Percentiles rank a stretch among this genome's conserved stretches.
These are phyloP conservation scores for Antheraea yamamai DNA, from an alignment of 2,888 invertebrate genomes.

Conservation along the genomic window DNA sequence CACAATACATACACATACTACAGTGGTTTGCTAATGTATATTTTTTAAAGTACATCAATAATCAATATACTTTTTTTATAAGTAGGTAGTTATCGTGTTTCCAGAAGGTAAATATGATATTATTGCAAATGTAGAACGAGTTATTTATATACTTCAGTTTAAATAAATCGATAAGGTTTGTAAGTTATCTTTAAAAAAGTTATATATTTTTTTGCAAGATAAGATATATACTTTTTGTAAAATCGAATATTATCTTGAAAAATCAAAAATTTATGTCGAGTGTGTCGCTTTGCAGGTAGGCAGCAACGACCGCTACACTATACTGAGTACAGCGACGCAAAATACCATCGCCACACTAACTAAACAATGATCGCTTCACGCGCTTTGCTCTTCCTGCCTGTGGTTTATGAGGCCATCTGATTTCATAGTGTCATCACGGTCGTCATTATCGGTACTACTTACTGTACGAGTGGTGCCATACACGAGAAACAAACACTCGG, in stretches of 20 bases:
- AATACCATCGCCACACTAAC: constrained; percentile 53
- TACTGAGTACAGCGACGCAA: constrained; percentile 61
- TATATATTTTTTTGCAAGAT: too few relatives aligned
- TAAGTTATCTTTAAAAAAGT: too few relatives aligned
- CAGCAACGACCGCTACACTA: constrained; percentile 34
- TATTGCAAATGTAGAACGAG: not conserved
- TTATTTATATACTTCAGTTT: too few relatives aligned
- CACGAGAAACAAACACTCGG: constrained; percentile 7
- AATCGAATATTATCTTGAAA: not conserved
- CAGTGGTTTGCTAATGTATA: not conserved
- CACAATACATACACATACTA: constrained; percentile 6
- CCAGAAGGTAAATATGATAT: not conserved
- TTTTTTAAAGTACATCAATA: not conserved
- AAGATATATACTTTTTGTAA: not conserved
- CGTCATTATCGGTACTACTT: constrained; percentile 22
- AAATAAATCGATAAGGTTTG: too few relatives aligned
- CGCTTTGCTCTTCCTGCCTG: constrained; percentile 64
- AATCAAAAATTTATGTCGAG: not conserved
- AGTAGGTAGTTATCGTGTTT: not conserved
- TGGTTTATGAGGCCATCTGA: constrained; percentile 62
- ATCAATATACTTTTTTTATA: not conserved
- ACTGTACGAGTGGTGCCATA: not conserved
- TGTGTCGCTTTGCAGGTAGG: not conserved
- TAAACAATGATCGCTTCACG: constrained; percentile 67
- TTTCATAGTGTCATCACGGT: constrained; percentile 51